A percentile compares a stretch with the other conserved stretches of the same genome.
Evolutionary conservation across 2,113 vertebrate genomes (phyloP).

Genomic region (Coptodon rendalli): DNA sequence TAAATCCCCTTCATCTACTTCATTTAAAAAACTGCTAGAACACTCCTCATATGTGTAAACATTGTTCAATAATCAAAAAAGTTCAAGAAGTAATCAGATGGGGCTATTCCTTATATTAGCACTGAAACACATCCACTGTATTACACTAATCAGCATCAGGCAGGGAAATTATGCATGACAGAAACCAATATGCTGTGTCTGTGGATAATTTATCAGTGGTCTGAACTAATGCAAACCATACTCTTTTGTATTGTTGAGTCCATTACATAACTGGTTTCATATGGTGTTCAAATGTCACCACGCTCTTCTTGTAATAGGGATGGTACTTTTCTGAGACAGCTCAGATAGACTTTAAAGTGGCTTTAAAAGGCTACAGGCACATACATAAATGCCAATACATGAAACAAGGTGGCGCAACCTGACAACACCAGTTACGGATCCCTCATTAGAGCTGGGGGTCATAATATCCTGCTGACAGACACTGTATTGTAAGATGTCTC

Average conservation of each 20-base stretch:
- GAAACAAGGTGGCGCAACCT: not conserved
- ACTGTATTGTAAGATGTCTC: constrained; percentile 37
- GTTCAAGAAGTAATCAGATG: not conserved
- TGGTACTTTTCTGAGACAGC: not conserved
- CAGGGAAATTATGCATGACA: constrained; percentile 8
- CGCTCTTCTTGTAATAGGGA: not conserved
- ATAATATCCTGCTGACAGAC: constrained; percentile 41
- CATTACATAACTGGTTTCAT: not conserved
- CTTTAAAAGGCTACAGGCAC: not conserved
- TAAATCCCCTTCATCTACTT: not conserved
- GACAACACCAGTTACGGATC: not conserved
- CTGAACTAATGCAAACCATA: constrained; percentile 4
- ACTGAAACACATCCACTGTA: not conserved
- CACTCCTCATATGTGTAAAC: not conserved
- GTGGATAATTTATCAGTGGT: constrained; percentile 19
- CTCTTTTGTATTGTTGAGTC: not conserved
- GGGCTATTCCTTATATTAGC: not conserved
- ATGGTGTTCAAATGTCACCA: not conserved
- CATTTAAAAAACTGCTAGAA: not conserved
- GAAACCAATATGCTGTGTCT: not conserved
- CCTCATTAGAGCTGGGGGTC: not conserved
- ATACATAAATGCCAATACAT: not conserved
- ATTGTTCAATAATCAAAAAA: not conserved
- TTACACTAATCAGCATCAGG: not conserved
- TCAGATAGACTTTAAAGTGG: not conserved